phyloP scores from a whole-genome alignment of 2,113 vertebrate species.

The Silurus meridionalis region DNA sequence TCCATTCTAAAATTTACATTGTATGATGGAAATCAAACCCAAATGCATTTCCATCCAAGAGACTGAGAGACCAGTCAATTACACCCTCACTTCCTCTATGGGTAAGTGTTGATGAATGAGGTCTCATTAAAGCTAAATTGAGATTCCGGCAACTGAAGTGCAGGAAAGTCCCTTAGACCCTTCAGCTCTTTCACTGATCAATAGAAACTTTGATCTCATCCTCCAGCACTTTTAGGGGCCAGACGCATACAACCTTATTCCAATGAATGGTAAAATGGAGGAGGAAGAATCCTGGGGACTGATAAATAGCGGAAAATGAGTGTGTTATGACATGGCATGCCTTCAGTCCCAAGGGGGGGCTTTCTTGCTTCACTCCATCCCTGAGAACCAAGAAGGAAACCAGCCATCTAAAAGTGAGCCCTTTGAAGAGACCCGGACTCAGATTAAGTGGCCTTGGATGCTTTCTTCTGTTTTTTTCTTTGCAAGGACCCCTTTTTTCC shows the following conservation, averaged over 20 bases:
- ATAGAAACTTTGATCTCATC: constrained; percentile 73
- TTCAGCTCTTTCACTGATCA: constrained; percentile 60
- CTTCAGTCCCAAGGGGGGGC: constrained; percentile 74
- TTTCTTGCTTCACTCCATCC: constrained; percentile 65
- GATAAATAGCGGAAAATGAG: constrained; percentile 73
- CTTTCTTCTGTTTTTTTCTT: constrained; percentile 60
- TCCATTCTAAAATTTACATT: not conserved
- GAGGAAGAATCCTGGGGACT: constrained; percentile 67
- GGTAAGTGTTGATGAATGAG: constrained; percentile 47
- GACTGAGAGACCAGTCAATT: constrained; percentile 29
- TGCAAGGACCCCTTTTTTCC: constrained; percentile 46
- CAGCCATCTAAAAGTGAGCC: constrained; percentile 59
- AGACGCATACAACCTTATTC: constrained; percentile 67
- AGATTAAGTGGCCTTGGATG: constrained; percentile 68
- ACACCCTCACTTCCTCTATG: constrained; percentile 30
- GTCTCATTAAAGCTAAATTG: constrained; percentile 58
- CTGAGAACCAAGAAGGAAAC: constrained; percentile 68
- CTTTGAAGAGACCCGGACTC: constrained; percentile 73
- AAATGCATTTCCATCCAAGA: constrained; percentile 31
- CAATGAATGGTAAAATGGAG: constrained; percentile 66
- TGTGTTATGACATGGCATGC: constrained; percentile 71
- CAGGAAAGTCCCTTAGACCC: constrained; percentile 51
- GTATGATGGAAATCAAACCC: constrained; percentile 18
- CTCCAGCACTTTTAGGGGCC: constrained; percentile 43
- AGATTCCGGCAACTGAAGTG: constrained; percentile 53